Percentiles rank a stretch among this genome's conserved stretches.
phyloP scores from a whole-genome alignment of 1,140 invertebrate genomes.

The Zaprionus ornatus region DNA sequence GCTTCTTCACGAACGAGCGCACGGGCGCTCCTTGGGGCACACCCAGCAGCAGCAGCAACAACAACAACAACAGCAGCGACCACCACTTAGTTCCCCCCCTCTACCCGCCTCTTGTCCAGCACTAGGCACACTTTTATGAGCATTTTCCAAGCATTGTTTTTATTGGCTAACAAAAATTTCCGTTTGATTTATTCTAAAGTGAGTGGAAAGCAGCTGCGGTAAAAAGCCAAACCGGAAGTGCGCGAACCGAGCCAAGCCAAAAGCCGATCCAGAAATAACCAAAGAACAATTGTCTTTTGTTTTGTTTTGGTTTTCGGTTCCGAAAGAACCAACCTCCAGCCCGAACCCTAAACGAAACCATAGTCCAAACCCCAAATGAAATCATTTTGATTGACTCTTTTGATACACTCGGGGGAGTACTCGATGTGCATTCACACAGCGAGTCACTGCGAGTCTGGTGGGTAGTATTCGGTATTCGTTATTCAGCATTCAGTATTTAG shows the following conservation, averaged over 20 bases:
- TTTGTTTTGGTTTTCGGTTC: conserved; percentile 27
- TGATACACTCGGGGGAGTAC: conserved; percentile 25
- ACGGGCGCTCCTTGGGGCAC: conserved; percentile 68
- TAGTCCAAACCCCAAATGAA: conserved; percentile 34
- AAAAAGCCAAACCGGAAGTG: conserved; percentile 63
- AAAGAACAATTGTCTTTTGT: conserved; percentile 54
- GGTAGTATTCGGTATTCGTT: not conserved
- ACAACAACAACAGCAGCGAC: conserved; percentile 4
- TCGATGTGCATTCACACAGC: conserved; percentile 1
- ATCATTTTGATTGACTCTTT: conserved; percentile 63
- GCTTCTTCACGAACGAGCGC: conserved; percentile 69
- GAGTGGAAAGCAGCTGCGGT: conserved; percentile 25
- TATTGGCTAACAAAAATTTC: conserved; percentile 55
- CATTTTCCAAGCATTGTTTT: conserved; percentile 49
- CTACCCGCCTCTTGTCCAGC: conserved; percentile 6
- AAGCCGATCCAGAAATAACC: conserved; percentile 16
- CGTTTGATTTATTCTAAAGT: conserved; percentile 76
- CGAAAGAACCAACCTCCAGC: conserved; percentile 13
- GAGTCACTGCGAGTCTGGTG: not conserved
- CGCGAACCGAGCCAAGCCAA: conserved; percentile 56
- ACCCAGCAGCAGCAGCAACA: conserved; percentile 26
- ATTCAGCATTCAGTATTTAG: conserved; percentile 14
- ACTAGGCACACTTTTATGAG: conserved; percentile 51
- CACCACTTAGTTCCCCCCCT: not conserved
- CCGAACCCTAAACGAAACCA: conserved; percentile 22